Conservation (phyloP, 2,888 invertebrate species). For the Pollenia labialis region DNA sequence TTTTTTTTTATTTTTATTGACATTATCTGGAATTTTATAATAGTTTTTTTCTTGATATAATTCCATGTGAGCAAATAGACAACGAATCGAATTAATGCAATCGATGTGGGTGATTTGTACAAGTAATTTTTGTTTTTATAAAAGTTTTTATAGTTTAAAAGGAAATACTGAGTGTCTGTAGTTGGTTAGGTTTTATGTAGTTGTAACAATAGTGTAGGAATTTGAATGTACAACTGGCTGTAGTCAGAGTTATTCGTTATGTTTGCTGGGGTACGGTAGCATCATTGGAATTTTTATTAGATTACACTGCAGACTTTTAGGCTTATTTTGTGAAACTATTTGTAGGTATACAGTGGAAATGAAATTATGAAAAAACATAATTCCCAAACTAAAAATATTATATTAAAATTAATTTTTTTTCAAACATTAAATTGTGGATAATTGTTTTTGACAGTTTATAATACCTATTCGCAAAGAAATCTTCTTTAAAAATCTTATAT, state of each 20-base stretch:
- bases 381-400: not conserved
- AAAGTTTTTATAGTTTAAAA: conserved; percentile 46
- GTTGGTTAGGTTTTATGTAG: conserved; percentile 18
- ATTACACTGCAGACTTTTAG: conserved; percentile 66
- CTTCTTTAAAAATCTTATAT: not conserved
- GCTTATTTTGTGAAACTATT: conserved; percentile 50
- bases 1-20: conserved; percentile 68
- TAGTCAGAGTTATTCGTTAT: conserved; percentile 19
- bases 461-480: not conserved
- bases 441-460: no score
- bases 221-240: not conserved
- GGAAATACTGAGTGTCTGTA: not conserved
- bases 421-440: no score
- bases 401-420: no score
- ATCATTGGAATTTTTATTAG: conserved; percentile 71
- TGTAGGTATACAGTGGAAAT: conserved; percentile 52
- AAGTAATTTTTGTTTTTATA: conserved; percentile 53
- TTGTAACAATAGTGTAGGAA: conserved; percentile 35
- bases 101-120: conserved; percentile 67
- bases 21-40: conserved; percentile 64
- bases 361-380: not conserved
- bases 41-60: conserved; percentile 21
- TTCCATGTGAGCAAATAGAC: conserved; percentile 55
- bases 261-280: not conserved
- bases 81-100: conserved; percentile 6